Base-by-base conservation (phyloP, 2,888 invertebrate species). In the Zygothrica quintamaculata region DNA sequence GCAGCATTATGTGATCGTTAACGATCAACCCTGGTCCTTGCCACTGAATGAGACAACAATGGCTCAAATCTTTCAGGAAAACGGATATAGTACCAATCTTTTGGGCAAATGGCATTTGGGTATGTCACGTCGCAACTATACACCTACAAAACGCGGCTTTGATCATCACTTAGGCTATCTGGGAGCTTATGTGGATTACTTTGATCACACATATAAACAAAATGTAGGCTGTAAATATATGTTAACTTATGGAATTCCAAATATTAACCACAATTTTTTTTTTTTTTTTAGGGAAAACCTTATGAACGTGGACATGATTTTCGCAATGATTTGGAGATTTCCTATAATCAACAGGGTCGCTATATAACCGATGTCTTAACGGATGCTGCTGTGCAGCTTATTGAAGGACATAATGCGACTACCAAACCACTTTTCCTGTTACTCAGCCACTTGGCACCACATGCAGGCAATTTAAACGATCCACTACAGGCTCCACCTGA, bases 41-140 rank as follows among this genome's bases (percentile, higher is more conserved):
- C 95, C 95, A 0, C 85, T 94, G 3, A 91, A 92, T 12, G 94
- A 95, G 77, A 94, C 93, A 71, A 91, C 96, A 6, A 91, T 97
- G 75, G 95, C 97, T 0, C 92, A 95, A 73, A 92, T 93, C 82
- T 91, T 94, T 61, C 92, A 92, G 78, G 93, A 95, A 73, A 91
- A 96, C 67, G 96, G 96, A 0, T 98, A 98, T 90, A 90, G 91
- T 22, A 97, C 97, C 0, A 95, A 96, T 88, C 92, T 96, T 4
- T 93, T 98, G 6, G 98, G 98, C 15, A 98, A 98, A 92, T 98
- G 98, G 98, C 95, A 96, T 90, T 93, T 97, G 61, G 98, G 98
- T 3, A 96, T 95, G 92, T 95, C 94, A 72, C 92, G 93, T 48
- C 81, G 79, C 9, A 72, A 69, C 0, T 92, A 92, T 85, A 94